phyloP scores from a whole-genome alignment of 2,113 vertebrate genomes.

The Scalopus aquaticus region DNA sequence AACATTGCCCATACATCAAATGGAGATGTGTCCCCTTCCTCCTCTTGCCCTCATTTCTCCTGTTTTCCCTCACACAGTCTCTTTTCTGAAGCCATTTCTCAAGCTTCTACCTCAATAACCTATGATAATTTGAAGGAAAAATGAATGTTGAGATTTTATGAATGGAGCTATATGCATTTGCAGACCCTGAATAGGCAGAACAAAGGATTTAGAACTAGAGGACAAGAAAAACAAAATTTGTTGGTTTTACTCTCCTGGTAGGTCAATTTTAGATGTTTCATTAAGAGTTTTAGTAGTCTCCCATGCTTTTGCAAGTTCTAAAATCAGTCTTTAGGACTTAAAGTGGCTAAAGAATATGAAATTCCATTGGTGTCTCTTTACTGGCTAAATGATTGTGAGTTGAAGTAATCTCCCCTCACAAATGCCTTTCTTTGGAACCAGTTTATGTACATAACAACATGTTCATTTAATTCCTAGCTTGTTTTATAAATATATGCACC shows the following conservation, averaged over 20 bases:
- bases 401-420: background rate
- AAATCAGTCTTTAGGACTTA: background rate
- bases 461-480: background rate
- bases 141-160: fast-evolving
- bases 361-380: background rate
- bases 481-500: background rate
- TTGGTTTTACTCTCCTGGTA: background rate
- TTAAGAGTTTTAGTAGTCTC: conserved; percentile 3
- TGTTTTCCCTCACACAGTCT: background rate
- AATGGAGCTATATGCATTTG: background rate
- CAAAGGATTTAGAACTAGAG: background rate
- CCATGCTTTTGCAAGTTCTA: background rate
- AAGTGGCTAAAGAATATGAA: conserved; percentile 9
- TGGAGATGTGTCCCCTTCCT: background rate
- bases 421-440: background rate
- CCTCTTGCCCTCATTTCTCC: background rate
- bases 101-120: background rate
- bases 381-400: conserved; percentile 6
- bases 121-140: background rate
- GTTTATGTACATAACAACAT: background rate
- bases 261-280: background rate
- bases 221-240: background rate
- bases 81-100: background rate
- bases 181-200: background rate
- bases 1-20: background rate